Conservation (phyloP, 2,888 invertebrate species). For the Rhorus exstirpatorius region DNA sequence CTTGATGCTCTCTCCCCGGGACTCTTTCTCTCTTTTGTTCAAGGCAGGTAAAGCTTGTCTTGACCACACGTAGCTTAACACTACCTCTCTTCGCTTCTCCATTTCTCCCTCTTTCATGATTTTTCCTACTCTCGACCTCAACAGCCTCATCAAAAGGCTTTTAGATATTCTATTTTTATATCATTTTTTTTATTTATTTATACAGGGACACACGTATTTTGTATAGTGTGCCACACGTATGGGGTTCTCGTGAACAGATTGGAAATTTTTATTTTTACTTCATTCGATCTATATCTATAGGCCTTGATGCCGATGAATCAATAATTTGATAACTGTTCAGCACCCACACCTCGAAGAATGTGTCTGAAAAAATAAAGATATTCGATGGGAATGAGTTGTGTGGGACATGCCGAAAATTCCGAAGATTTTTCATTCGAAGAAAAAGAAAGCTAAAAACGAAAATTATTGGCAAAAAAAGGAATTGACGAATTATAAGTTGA, state of each 20-base stretch:
- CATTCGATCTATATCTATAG: conserved; percentile 4
- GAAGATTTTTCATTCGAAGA: too few species aligned
- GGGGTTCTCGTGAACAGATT: neutral
- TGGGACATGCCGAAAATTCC: neutral
- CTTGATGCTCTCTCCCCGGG: conserved; percentile 45
- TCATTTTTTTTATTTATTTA: conserved; percentile 46
- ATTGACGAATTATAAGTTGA: too few species aligned
- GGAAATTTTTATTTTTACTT: conserved; percentile 21
- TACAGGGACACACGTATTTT: neutral
- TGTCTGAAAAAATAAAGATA: neutral
- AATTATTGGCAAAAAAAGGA: too few species aligned
- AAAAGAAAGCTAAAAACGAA: too few species aligned
- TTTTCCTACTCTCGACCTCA: conserved; percentile 27
- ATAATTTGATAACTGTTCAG: conserved; percentile 32
- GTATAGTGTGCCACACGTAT: neutral
- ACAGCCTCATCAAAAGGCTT: conserved; percentile 11
- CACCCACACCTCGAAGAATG: conserved; percentile 1
- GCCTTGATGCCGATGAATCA: conserved; percentile 18
- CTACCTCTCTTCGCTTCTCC: conserved; percentile 28
- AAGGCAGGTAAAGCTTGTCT: conserved; percentile 27
- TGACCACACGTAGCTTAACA: conserved; percentile 57
- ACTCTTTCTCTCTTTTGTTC: conserved; percentile 45
- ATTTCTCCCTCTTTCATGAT: conserved; percentile 5
- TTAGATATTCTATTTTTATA: conserved; percentile 54
- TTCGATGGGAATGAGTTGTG: conserved; percentile 1